Base-by-base conservation (phyloP, 2,113 vertebrate genomes). In the Capreolus pygargus region DNA sequence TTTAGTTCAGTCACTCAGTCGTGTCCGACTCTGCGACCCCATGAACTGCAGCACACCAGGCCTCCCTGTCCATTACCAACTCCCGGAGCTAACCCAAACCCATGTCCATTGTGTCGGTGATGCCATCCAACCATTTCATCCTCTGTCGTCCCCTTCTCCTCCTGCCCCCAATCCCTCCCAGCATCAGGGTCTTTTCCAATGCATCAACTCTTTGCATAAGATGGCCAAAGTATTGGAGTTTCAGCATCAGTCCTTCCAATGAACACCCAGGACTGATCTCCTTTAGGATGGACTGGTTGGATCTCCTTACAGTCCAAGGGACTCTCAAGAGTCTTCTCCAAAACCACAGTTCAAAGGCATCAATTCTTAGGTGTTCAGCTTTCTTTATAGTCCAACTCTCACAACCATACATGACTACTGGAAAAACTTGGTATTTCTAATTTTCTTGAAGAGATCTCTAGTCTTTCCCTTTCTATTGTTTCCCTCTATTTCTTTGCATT, bases 11-110 rank as follows among this genome's bases (percentile, higher is more conserved):
- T 64, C 7, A 0, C 16, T 64, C 33, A 64, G 16, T 64, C 0
- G 0, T 64, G 33, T 64, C 61, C 3, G 1, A n/a, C 33, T n/a
- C 61, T 64, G 16, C 0, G 4, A n/a, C 61, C 15, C 61, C 61
- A 64, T n/a, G 30, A 64, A 64, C 1, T 1, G 4, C 61, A n/a
- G 33, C 15, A 64, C 7, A 0, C 15, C 30, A 64, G 30, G 61
- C 16, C 7, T 64, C 61, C 61, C 61, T 64, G 61, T 64, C 33
- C 61, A 64, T 64, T 7, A 64, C 16, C 61, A 64, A 64, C 61
- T 64, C 61, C 61, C 4, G 0, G 3, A 64, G 16, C 9, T 4
- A 4, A 64, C 33, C 15, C 33, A 64, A n/a, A 64, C 33, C 33
- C 33, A n/a, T n/a, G 33, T 64, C 33, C 61, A n/a, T 4, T 9